Evolutionary conservation across 2,888 invertebrate species (phyloP).

Genomic region (Drosophila borborema): DNA sequence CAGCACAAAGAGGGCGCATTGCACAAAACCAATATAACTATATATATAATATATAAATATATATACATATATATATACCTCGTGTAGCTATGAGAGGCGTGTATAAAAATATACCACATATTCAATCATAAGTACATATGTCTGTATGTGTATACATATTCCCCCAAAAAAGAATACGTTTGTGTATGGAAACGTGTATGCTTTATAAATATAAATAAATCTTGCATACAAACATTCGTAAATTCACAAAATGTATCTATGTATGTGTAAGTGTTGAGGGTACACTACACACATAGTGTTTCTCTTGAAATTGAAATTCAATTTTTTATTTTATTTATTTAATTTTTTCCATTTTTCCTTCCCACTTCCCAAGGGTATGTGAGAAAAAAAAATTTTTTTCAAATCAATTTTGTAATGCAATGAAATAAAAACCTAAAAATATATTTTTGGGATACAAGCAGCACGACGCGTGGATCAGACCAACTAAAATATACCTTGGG

Average conservation of each 20-base stretch:
- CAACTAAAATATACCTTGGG: background rate
- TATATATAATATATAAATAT: background rate
- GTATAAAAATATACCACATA: constrained; percentile 20
- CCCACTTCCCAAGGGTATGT: constrained; percentile 4
- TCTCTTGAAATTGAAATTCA: constrained; percentile 3
- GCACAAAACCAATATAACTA: constrained; percentile 11
- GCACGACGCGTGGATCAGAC: background rate
- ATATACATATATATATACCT: background rate
- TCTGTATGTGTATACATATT: constrained; percentile 1
- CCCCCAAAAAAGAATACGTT: background rate
- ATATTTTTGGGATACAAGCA: background rate
- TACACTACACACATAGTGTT: background rate
- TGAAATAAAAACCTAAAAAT: constrained; percentile 1
- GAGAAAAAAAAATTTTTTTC: background rate
- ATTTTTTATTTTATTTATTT: constrained; percentile 4
- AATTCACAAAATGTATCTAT: background rate
- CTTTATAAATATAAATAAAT: constrained; percentile 19
- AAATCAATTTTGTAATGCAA: constrained; percentile 8
- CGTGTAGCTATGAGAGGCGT: background rate
- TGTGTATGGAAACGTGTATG: constrained; percentile 14
- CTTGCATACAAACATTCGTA: constrained; percentile 15
- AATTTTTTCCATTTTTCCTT: background rate
- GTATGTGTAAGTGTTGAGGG: background rate
- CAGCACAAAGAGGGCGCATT: background rate
- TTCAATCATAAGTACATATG: constrained; percentile 18